A percentile compares a stretch with the other conserved stretches of the same genome.
phyloP scores from a whole-genome alignment of 2,797 vertebrate genomes.

The Loris lydekkerianus region DNA sequence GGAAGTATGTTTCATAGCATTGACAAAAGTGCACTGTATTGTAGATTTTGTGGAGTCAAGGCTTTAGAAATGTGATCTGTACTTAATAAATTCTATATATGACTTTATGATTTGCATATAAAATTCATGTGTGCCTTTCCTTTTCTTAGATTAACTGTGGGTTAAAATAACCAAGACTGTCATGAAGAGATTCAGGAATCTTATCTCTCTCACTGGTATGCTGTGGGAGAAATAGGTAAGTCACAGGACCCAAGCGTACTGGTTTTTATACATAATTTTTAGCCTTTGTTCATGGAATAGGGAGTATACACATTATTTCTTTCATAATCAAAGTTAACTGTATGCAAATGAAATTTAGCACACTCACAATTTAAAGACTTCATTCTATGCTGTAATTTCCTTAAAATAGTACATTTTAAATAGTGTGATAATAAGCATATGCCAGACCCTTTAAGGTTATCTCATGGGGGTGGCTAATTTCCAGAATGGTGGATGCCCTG shows the following conservation, averaged over 20 bases:
- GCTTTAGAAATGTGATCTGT: no score
- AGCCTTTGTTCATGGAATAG: not conserved
- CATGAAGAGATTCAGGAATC: no score
- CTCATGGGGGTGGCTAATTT: not conserved
- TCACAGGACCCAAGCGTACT: not conserved
- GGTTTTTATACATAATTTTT: constrained; percentile 17
- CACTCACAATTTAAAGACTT: constrained; percentile 13
- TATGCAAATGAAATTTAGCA: not conserved
- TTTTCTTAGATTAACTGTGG: constrained; percentile 12
- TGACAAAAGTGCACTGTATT: not conserved
- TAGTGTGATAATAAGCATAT: not conserved
- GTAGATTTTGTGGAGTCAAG: not conserved
- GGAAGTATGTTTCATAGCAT: not conserved
- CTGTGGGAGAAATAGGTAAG: constrained; percentile 23
- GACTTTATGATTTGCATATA: not conserved
- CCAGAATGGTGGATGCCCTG: not conserved
- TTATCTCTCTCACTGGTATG: no score
- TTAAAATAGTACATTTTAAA: not conserved
- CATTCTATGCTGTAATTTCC: not conserved
- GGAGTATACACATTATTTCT: not conserved
- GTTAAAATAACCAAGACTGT: not conserved
- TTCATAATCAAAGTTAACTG: not conserved
- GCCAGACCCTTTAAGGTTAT: not conserved
- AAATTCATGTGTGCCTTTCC: constrained; percentile 11
- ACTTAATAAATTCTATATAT: no score